Evolutionary conservation across 2,888 invertebrate species (phyloP).

Genomic region (Apotomis betuletana): DNA sequence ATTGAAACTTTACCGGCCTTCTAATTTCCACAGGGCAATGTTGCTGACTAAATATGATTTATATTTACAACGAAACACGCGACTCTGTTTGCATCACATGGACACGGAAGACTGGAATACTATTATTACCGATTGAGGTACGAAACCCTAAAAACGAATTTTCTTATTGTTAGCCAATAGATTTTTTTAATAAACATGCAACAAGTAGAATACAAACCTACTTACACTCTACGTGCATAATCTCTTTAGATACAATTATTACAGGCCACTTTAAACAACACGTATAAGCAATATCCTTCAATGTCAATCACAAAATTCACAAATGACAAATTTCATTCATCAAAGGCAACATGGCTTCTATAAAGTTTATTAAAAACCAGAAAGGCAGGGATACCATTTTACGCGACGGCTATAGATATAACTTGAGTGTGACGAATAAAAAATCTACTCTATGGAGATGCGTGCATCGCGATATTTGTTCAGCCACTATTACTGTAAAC

Average conservation of each 20-base stretch:
- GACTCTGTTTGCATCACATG: conserved; percentile 2
- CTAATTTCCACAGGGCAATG: too few relatives aligned
- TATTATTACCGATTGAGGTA: too few relatives aligned
- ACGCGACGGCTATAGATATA: conserved; percentile 2
- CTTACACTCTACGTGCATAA: too few relatives aligned
- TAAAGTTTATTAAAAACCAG: conserved; percentile 7
- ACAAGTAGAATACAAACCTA: too few relatives aligned
- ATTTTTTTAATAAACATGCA: too few relatives aligned
- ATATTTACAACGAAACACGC: neutral
- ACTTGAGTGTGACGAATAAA: conserved; percentile 5
- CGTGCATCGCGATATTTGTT: neutral
- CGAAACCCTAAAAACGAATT: too few relatives aligned
- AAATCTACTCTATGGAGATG: conserved; percentile 4
- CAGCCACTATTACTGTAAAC: conserved; percentile 6
- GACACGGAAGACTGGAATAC: neutral
- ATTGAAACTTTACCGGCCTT: too few relatives aligned
- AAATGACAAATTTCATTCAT: conserved; percentile 43
- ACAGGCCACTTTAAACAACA: neutral
- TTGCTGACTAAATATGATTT: too few relatives aligned
- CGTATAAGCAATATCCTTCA: conserved; percentile 6
- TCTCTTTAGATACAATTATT: too few relatives aligned
- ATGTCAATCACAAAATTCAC: conserved; percentile 4
- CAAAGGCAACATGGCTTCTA: conserved; percentile 47
- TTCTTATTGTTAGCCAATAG: too few relatives aligned
- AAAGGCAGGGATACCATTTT: conserved; percentile 3